phyloP scores from a whole-genome alignment of 1,140 invertebrate genomes.

The Lanistes nyassanus region DNA sequence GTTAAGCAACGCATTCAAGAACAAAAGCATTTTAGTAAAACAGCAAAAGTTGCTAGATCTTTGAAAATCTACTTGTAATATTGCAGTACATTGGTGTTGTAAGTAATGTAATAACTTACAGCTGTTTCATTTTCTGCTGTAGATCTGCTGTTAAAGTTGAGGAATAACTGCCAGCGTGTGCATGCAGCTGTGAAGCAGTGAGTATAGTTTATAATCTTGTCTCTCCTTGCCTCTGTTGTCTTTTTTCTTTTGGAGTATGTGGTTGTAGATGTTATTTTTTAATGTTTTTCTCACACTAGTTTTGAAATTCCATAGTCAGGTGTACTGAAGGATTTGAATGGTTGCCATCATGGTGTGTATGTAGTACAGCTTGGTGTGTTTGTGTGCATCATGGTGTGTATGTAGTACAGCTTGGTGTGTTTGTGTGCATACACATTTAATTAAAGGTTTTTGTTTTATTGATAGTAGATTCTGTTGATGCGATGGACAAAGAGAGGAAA shows the following conservation, averaged over 20 bases:
- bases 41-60: background rate
- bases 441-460: background rate
- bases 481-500: too few species aligned
- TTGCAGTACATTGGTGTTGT: background rate
- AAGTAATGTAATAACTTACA: background rate
- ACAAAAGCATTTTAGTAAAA: background rate
- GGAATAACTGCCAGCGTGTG: conserved; percentile 47
- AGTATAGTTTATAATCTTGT: conserved; percentile 21
- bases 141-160: conserved; percentile 43
- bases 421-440: background rate
- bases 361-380: background rate
- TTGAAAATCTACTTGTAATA: background rate
- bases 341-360: background rate
- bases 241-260: background rate
- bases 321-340: too few species aligned
- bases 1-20: background rate
- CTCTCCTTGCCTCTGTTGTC: background rate
- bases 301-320: background rate
- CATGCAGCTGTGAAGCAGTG: conserved; percentile 45
- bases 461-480: background rate
- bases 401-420: background rate
- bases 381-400: background rate
- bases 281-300: background rate
- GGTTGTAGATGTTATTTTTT: background rate
- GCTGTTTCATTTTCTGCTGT: conserved; percentile 23